Conservation (phyloP, 1,140 invertebrate species). For the Drosophila willistoni region DNA sequence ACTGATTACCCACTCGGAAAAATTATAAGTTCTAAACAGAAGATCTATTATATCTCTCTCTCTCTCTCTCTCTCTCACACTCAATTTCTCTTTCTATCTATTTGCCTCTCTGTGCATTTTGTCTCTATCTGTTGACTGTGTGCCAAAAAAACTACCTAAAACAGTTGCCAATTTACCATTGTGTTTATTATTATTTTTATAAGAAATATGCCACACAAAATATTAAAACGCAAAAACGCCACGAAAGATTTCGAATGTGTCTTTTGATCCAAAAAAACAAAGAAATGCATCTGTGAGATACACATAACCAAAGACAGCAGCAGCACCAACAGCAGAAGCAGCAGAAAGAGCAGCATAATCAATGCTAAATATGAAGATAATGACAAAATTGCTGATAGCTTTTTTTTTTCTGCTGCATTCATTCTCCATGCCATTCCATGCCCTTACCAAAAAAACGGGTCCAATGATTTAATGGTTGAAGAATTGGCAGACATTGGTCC, state of each 20-base stretch:
- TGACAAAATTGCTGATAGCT: slow-evolving; percentile 79
- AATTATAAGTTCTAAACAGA: slow-evolving; percentile 57
- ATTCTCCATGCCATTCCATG: background rate
- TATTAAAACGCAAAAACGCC: slow-evolving; percentile 11
- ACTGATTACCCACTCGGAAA: slow-evolving; percentile 68
- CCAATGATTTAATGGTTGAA: too few species aligned
- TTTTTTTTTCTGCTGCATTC: background rate
- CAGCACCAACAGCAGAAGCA: slow-evolving; percentile 23
- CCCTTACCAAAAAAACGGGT: background rate
- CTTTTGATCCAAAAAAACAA: slow-evolving; percentile 8
- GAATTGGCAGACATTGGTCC: too few species aligned
- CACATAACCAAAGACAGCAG: slow-evolving; percentile 39
- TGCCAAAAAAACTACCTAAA: slow-evolving; percentile 56
- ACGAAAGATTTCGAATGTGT: background rate
- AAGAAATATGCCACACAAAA: slow-evolving; percentile 59
- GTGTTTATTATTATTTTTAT: slow-evolving; percentile 77
- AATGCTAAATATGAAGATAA: slow-evolving; percentile 72
- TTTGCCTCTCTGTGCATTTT: slow-evolving; percentile 17
- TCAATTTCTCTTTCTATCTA: slow-evolving; percentile 13
- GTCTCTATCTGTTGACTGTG: slow-evolving; percentile 48
- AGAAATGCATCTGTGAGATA: slow-evolving; percentile 69
- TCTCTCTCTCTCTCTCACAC: slow-evolving; percentile 24
- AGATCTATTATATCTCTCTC: slow-evolving; percentile 28
- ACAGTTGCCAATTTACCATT: slow-evolving; percentile 28
- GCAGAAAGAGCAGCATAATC: slow-evolving; percentile 57